phyloP scores from a whole-genome alignment of 92 coral and sea anemone genomes.

The Porites lobata region DNA sequence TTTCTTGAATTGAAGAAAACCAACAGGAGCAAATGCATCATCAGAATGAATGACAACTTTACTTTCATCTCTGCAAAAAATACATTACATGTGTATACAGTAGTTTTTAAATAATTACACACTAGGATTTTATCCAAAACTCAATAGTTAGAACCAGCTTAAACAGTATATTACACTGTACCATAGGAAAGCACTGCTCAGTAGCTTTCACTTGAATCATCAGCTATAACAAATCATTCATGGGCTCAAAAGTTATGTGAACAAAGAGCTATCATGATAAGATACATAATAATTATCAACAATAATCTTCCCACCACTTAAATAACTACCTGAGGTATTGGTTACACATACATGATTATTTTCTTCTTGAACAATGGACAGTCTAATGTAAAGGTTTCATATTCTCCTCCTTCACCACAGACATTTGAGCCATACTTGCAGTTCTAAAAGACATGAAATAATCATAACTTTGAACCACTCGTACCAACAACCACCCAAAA shows the following conservation, averaged over 20 bases:
- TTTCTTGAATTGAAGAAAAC: slow-evolving; percentile 83
- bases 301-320: not conserved
- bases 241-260: too few species aligned
- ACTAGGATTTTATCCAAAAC: too few species aligned
- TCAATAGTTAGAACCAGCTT: too few species aligned
- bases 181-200: too few species aligned
- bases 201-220: too few species aligned
- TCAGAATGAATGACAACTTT: slow-evolving; percentile 93
- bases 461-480: too few species aligned
- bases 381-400: slow-evolving; percentile 95
- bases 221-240: too few species aligned
- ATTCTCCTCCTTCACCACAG: slow-evolving; percentile 99
- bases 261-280: too few species aligned
- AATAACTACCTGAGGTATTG: not conserved
- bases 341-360: slow-evolving; percentile 88
- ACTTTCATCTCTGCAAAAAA: slow-evolving; percentile 83
- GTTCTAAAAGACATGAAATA: slow-evolving; percentile 58
- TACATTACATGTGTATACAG: too few species aligned
- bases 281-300: not conserved
- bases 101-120: too few species aligned
- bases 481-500: too few species aligned
- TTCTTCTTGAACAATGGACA: slow-evolving; percentile 92
- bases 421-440: slow-evolving; percentile 86
- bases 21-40: slow-evolving; percentile 99
- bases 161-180: too few species aligned